phyloP scores from a whole-genome alignment of 2,797 vertebrate genomes.

The Chelidonichthys spinosus region DNA sequence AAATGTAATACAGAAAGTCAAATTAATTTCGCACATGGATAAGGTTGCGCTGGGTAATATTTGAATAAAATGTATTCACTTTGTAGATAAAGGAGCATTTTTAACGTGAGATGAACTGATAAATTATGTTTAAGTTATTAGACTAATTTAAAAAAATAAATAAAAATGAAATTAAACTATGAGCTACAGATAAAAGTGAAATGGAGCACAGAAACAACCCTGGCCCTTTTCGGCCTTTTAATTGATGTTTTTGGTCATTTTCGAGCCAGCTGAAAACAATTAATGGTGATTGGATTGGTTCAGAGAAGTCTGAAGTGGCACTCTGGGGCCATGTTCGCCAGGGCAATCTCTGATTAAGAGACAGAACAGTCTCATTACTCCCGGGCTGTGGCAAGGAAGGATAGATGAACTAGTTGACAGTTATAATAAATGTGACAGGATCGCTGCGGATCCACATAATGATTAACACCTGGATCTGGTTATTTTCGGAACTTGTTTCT shows the following conservation, averaged over 20 bases:
- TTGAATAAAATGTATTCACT: not conserved
- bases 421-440: slow-evolving; percentile 38
- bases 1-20: not conserved
- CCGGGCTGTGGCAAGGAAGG: slow-evolving; percentile 37
- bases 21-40: not conserved
- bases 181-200: slow-evolving; percentile 1
- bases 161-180: not conserved
- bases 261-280: slow-evolving; percentile 69
- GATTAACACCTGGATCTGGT: slow-evolving; percentile 5
- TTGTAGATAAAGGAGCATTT: not conserved
- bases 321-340: slow-evolving; percentile 61
- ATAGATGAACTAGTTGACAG: slow-evolving; percentile 29
- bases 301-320: slow-evolving; percentile 52
- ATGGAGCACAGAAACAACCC: slow-evolving; percentile 1
- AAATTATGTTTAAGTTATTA: not conserved
- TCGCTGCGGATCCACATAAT: slow-evolving; percentile 10
- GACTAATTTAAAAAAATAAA: too few relatives aligned
- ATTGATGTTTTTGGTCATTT: slow-evolving; percentile 69
- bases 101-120: not conserved
- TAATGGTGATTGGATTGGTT: slow-evolving; percentile 61
- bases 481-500: slow-evolving; percentile 21
- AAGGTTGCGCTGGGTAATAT: not conserved
- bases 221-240: slow-evolving; percentile 32
- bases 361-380: slow-evolving; percentile 76
- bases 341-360: slow-evolving; percentile 74